These are phyloP conservation scores for Meandrina meandrites DNA, from an alignment of 92 coral and sea anemone genomes.

Conservation along the genomic window DNA sequence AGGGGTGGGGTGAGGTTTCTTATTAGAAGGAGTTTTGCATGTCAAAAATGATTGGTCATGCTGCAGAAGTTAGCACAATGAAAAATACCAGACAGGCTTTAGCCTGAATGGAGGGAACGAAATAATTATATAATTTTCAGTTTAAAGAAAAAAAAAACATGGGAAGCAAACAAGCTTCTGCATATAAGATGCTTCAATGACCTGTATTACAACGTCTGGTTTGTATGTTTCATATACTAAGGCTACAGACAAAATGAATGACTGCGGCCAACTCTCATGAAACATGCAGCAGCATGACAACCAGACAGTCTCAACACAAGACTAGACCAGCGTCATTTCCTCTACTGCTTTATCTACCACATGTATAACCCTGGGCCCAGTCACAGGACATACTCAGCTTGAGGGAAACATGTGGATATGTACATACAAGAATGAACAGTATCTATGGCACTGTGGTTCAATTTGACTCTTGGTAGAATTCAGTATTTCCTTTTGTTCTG, in stretches of 20 bases:
- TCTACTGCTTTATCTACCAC: conserved; percentile 29
- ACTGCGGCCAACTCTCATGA: conserved; percentile 34
- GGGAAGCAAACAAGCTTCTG: too few relatives aligned
- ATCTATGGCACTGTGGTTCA: too few relatives aligned
- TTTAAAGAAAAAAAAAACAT: too few relatives aligned
- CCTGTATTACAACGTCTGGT: not conserved
- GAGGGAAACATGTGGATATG: not conserved
- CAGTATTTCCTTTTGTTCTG: too few relatives aligned
- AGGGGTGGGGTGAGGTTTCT: too few relatives aligned
- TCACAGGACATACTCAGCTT: not conserved
- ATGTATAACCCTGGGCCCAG: not conserved
- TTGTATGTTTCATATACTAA: conserved; percentile 33
- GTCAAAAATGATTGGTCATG: too few relatives aligned
- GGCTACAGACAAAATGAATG: conserved; percentile 10
- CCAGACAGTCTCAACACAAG: conserved; percentile 7
- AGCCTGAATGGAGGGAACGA: too few relatives aligned
- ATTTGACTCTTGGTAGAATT: too few relatives aligned
- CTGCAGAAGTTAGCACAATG: too few relatives aligned
- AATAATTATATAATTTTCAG: too few relatives aligned
- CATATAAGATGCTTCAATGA: not conserved
- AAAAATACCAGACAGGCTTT: too few relatives aligned
- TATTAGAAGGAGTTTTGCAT: too few relatives aligned
- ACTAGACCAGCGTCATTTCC: conserved; percentile 1
- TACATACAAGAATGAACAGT: not conserved
- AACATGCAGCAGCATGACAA: conserved; percentile 19